Evolutionary conservation across 1,140 invertebrate genomes (phyloP), one percentile per base, ranked within the genome.

Genomic region (Drosophila asahinai): DNA sequence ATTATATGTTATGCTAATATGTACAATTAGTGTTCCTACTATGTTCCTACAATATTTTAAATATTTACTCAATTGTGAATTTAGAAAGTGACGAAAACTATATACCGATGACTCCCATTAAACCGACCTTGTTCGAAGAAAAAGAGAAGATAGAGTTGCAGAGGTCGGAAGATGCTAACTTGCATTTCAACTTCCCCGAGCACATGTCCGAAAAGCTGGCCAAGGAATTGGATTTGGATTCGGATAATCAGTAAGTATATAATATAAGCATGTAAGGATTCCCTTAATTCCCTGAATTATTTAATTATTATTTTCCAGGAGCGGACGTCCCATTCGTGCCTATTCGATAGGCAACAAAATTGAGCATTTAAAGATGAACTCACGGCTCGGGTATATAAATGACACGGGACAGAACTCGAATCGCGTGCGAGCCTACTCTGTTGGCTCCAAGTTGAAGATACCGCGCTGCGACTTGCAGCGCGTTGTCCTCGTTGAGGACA

Each of bases 271-370:
- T 12, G 19, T 6, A 25, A 25, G 3, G 22, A 25, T 25, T 17
- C 19, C 12, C 1, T 54, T 17, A 1, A 33, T 6, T 30, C 51
- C 3, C 3, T 30, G 9, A 42, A 15, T 11, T 30, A 14, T 27
- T 2, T 1, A 36, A 1, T 47, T 78, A 42, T 77, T 6, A 38
- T 48, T n/a, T 60, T 61, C 7, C 17, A 83, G 86, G 75, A 87
- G 93, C 82, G 93, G 94, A 80, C 94, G 96, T 63, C 96, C 96
- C 27, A 94, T 94, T 45, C 94, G 97, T 79, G 96, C 97, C 3
- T 98, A 98, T 92, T 98, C 97, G 30, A 96, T 98, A 51, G 98
- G 97, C 8, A 97, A 97, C 30, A 95, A 95, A 72, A 95, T 96
- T n/a, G 95, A 96, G 71, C 94, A 93, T 43, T 77, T 71, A n/a